These are phyloP conservation scores for Lacerta viridis DNA, from an alignment of 2,797 vertebrate species.

Conservation along the genomic window DNA sequence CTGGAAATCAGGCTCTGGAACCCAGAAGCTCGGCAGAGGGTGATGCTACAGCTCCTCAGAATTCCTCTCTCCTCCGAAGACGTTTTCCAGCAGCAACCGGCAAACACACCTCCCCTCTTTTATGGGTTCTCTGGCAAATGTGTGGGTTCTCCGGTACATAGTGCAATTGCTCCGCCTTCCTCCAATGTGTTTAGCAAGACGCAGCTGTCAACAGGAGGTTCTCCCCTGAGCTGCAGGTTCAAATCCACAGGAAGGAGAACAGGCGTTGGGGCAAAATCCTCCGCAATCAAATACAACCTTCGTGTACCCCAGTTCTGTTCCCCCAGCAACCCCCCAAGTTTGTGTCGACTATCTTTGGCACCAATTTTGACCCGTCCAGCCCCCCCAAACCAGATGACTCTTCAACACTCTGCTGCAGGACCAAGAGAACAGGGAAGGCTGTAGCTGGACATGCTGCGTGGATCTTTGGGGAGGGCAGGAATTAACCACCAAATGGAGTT, in stretches of 20 bases:
- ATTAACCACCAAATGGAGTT: neutral
- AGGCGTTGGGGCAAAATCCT: too few species aligned
- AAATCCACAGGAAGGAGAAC: neutral
- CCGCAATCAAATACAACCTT: fast-evolving
- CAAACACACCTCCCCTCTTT: fast-evolving
- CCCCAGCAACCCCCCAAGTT: neutral
- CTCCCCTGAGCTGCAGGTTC: neutral
- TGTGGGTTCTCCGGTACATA: neutral
- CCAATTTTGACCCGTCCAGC: too few species aligned
- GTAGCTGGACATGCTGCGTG: neutral
- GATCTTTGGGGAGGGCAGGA: too few species aligned
- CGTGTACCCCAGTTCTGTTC: fast-evolving
- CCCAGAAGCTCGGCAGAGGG: too few species aligned
- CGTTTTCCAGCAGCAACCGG: fast-evolving
- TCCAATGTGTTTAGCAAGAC: neutral
- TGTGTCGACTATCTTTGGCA: neutral
- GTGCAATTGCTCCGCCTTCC: too few species aligned
- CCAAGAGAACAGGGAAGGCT: neutral
- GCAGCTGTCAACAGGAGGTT: too few species aligned
- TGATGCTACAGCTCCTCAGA: neutral
- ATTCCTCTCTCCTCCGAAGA: neutral
- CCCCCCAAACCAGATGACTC: neutral
- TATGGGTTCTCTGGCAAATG: too few species aligned
- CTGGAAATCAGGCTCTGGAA: neutral
- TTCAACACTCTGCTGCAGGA: too few species aligned